phyloP scores from a whole-genome alignment of 2,797 vertebrate species.

The Alfaro cultratus region DNA sequence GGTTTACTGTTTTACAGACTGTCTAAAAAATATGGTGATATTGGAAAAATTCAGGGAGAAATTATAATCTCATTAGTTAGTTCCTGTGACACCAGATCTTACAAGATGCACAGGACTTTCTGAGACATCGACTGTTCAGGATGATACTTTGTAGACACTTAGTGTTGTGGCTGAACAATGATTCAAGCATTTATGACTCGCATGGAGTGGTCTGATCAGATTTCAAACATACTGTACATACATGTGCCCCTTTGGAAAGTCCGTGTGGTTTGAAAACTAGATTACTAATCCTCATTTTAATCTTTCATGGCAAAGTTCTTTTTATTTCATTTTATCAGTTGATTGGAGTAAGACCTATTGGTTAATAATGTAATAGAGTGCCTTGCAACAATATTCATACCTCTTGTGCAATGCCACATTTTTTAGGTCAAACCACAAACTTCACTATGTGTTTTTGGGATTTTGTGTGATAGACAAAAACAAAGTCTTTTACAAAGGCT shows the following conservation, averaged over 20 bases:
- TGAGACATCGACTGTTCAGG: conserved; percentile 15
- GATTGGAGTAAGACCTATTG: neutral
- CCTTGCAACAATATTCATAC: conserved; percentile 10
- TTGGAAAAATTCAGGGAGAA: conserved; percentile 17
- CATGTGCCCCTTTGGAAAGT: conserved; percentile 79
- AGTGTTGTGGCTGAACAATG: conserved; percentile 11
- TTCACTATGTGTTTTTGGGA: neutral
- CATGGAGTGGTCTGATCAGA: conserved; percentile 23
- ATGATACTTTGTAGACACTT: conserved; percentile 20
- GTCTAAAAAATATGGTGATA: neutral
- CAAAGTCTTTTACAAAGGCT: neutral
- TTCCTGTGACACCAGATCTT: conserved; percentile 7
- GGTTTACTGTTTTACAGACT: conserved; percentile 11
- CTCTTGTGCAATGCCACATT: neutral
- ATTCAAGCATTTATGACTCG: conserved; percentile 7
- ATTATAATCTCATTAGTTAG: conserved; percentile 14
- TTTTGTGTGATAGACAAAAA: conserved; percentile 2
- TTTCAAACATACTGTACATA: conserved; percentile 52
- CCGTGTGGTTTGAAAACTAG: conserved; percentile 15
- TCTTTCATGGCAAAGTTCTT: conserved; percentile 36
- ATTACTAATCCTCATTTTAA: conserved; percentile 17
- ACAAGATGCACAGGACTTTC: conserved; percentile 8
- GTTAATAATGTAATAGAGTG: neutral
- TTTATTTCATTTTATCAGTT: conserved; percentile 17
- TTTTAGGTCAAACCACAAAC: neutral